Base-by-base conservation (phyloP, 1,140 invertebrate species). In the Chlorops oryzae region DNA sequence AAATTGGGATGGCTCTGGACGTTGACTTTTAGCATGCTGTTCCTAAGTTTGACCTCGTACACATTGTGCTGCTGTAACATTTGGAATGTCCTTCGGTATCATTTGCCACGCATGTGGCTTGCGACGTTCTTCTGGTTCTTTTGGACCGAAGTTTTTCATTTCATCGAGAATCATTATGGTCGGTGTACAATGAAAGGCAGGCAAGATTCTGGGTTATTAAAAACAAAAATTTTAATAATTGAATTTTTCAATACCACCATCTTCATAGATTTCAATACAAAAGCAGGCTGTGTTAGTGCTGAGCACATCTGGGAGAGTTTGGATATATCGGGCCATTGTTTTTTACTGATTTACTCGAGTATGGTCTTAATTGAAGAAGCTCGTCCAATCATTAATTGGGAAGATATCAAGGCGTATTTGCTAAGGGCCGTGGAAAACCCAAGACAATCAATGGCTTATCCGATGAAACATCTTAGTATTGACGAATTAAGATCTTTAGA, bases 1-100 rank as follows among this genome's bases (percentile, higher is more conserved):
- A 96, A 96, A 73, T 82, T 92, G 62, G 91, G 90, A 39, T 98
- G 94, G 93, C 92, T 86, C 48, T 96, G 93, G 92, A 87, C 92
- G 20, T 66, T 95, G 44, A 68, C 84, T 13, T 71, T 90, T 18
- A 78, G 85, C 0, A 74, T 85, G 12, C 81, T 86, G 12, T 96
- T 92, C 76, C 75, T 95, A 13, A 72, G 81, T 2, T 71, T 95
- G 24, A 91, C 92, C 5, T 85, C 87, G 13, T 85, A 84, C 47
- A 86, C 87, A 1, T 84, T 90, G 51, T 90, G 87, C 57, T 91
- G 88, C 67, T 88, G 91, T 0, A 83, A 88, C 52, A 77, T 79
- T 56, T 75, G 80, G 32, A 73, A 81, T 52, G 76, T 92, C 40
- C 21, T 84, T 5, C 83, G 81, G 59, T 86, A 93, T 63, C 92